A percentile compares a stretch with the other conserved stretches of the same genome.
Conservation (phyloP, 2,888 invertebrate species). For the Drosophila affinis region DNA sequence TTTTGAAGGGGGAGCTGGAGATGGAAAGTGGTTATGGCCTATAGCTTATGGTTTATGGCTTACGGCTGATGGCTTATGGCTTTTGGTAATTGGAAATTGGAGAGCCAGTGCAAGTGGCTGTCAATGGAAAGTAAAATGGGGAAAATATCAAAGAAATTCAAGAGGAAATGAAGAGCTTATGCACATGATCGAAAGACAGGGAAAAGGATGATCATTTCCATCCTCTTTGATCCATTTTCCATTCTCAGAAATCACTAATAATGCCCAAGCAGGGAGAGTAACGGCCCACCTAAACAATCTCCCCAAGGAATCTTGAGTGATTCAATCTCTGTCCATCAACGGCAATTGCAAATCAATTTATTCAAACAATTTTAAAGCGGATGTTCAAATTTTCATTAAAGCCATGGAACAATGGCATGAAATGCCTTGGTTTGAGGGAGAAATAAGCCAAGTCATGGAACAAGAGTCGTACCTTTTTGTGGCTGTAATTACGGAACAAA, state of each 20-base stretch:
- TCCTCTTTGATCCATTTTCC: no score
- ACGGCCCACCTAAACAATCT: background rate
- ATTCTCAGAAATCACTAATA: no score
- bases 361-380: constrained; percentile 4
- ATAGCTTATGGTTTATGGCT: constrained; percentile 1
- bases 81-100: constrained; percentile 11
- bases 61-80: background rate
- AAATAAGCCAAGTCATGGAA: constrained; percentile 33
- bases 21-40: constrained; percentile 23
- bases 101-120: constrained; percentile 4
- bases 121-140: constrained; percentile 18
- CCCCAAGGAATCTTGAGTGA: background rate
- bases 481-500: constrained; percentile 47
- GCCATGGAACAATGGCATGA: background rate
- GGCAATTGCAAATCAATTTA: background rate
- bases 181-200: background rate
- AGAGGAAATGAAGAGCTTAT: background rate
- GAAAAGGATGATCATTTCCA: background rate
- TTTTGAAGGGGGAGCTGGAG: background rate
- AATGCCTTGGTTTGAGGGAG: background rate
- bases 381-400: constrained; percentile 17
- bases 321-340: background rate
- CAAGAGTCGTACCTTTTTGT: constrained; percentile 27
- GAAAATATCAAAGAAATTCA: background rate
- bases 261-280: background rate